Evolutionary conservation across 2,797 vertebrate species (phyloP).

Genomic region (Chiroxiphia lanceolata): DNA sequence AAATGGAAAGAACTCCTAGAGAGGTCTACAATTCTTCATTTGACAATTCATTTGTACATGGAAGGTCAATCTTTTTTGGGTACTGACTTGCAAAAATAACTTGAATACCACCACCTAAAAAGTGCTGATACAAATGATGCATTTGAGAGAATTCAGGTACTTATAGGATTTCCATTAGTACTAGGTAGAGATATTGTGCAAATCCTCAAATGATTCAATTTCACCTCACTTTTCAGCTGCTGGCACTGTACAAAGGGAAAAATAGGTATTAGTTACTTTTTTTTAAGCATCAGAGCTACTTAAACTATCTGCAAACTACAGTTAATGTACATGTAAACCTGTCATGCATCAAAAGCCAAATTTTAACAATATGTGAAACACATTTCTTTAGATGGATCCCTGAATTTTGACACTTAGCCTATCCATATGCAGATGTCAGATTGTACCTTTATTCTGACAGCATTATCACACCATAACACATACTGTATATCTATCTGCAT

Average conservation of each 20-base stretch:
- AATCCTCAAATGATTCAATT: not conserved
- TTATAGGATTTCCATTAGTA: not conserved
- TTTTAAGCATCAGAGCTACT: slow-evolving; percentile 67
- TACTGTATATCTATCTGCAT: slow-evolving; percentile 68
- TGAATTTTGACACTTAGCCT: slow-evolving; percentile 43
- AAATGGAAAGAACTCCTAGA: not conserved
- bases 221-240: not conserved
- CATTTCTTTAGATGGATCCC: slow-evolving; percentile 35
- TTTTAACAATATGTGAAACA: slow-evolving; percentile 65
- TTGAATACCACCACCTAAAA: not conserved
- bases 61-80: not conserved
- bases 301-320: slow-evolving; percentile 66
- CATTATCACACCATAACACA: slow-evolving; percentile 71
- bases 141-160: not conserved
- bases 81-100: not conserved
- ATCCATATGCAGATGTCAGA: not conserved
- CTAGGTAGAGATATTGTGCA: not conserved
- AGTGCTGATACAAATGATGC: not conserved
- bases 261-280: slow-evolving; percentile 64
- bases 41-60: not conserved
- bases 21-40: not conserved
- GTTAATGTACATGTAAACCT: slow-evolving; percentile 72
- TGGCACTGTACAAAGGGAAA: not conserved
- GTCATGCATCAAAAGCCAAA: slow-evolving; percentile 76
- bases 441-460: slow-evolving; percentile 4